Base-by-base conservation (phyloP, 1,140 invertebrate genomes). In the Penaeus japonicus region DNA sequence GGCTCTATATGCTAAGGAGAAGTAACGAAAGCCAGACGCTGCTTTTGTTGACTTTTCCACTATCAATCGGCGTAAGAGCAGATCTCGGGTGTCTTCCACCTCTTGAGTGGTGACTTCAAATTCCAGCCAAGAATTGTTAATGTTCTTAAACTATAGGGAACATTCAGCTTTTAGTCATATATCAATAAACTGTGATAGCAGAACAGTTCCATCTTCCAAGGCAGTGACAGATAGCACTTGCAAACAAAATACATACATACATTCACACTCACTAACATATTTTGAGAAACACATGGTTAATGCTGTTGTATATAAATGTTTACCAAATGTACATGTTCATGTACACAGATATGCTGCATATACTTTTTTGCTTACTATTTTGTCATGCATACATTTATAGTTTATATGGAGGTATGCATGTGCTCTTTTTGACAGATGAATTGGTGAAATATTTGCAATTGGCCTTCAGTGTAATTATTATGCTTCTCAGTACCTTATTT, bases 121-220 rank as follows among this genome's bases (percentile, higher is more conserved):
- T 80, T 87, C 78, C 57, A 79, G 79, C 62, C 84, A 55, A 70
- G 73, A 30, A 65, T 80, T 65, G 20, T 18, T 87, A 79, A 55
- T 55, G 54, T 79, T 87, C 55, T 70, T 47, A 24, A 85, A 79
- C 85, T 87, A 47, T 47, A 39, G 70, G 85, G 20, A 35, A 53
- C 32, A 30, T 47, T 85, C 84, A 78, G 84, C 54, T 20, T 70
- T 62, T 87, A 81, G 77, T 87, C 85, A 87, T 85, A 70, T 87
- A 32, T 80, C 55, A 87, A 87, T 80, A 87, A 87, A 53, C 85
- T 87, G 85, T 87, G 85, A 87, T 87, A 87, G 85, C 85, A 80
- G 79, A 80, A 87, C 85, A 87, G 85, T 87, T 87, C 85, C 77
- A 87, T 80, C 77, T 70, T 87, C 78, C 85, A 62, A 24, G 85